phyloP scores from a whole-genome alignment of 2,888 invertebrate species.

The Diarsia rubi region DNA sequence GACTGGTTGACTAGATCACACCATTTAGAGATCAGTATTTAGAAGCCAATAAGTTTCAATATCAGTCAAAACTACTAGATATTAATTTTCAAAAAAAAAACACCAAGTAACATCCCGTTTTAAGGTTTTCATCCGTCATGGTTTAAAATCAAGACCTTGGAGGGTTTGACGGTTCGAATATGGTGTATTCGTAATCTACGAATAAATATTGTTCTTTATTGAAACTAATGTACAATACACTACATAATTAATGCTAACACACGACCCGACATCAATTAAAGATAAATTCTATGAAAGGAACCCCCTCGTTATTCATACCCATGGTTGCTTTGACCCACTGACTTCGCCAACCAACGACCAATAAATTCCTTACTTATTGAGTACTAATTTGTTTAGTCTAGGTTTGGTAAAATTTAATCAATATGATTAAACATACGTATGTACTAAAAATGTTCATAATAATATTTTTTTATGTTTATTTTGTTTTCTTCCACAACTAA shows the following conservation, averaged over 20 bases:
- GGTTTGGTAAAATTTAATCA: background rate
- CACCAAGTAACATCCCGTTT: background rate
- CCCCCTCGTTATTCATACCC: conserved; percentile 38
- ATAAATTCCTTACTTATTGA: background rate
- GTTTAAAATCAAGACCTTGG: too few relatives aligned
- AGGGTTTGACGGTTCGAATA: background rate
- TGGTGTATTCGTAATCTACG: background rate
- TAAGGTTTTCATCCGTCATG: too few relatives aligned
- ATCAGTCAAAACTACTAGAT: too few relatives aligned
- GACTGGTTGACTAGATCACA: too few relatives aligned
- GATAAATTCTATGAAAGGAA: background rate
- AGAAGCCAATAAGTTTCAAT: too few relatives aligned
- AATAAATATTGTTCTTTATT: background rate
- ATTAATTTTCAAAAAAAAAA: background rate
- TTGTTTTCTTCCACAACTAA: too few relatives aligned
- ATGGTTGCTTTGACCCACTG: conserved; percentile 38
- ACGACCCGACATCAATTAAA: conserved; percentile 24
- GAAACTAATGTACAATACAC: background rate
- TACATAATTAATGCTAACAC: conserved; percentile 38
- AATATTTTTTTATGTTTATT: too few relatives aligned
- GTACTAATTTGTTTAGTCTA: background rate
- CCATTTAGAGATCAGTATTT: background rate
- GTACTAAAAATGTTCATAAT: too few relatives aligned
- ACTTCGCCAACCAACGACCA: conserved; percentile 3
- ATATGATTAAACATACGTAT: background rate